These are phyloP conservation scores for Pseudachorutes palmiensis DNA, from an alignment of 1,140 invertebrate genomes.

Conservation along the genomic window DNA sequence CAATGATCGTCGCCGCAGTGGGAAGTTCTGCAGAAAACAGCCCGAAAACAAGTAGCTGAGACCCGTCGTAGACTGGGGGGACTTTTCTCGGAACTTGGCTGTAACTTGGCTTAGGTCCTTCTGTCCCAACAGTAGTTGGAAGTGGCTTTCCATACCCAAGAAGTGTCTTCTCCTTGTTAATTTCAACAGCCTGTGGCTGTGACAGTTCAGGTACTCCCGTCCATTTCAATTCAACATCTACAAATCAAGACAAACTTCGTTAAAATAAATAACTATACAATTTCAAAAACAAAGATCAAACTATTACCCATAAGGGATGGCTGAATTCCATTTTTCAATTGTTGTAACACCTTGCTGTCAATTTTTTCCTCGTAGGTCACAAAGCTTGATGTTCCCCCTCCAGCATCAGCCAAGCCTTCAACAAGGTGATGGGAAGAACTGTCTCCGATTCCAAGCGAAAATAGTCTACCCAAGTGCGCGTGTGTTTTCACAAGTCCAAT, in stretches of 20 bases:
- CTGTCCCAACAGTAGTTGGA: not conserved
- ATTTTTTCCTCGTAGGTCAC: conserved; percentile 41
- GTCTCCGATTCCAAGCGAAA: conserved; percentile 43
- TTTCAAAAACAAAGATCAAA: conserved; percentile 10
- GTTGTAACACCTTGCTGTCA: conserved; percentile 41
- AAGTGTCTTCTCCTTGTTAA: conserved; percentile 30
- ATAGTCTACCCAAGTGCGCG: conserved; percentile 40
- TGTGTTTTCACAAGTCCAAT: conserved; percentile 39
- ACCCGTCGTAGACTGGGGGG: conserved; percentile 35
- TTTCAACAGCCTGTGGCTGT: not conserved
- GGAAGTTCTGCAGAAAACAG: conserved; percentile 22
- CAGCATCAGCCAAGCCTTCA: conserved; percentile 42
- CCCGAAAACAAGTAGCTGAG: conserved; percentile 30
- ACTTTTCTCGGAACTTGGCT: conserved; percentile 26
- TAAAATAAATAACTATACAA: conserved; percentile 12
- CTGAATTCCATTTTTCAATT: conserved; percentile 43
- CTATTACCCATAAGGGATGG: conserved; percentile 40
- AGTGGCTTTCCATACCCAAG: conserved; percentile 30
- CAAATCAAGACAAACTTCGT: not conserved
- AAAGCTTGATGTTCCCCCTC: conserved; percentile 42
- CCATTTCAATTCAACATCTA: conserved; percentile 22
- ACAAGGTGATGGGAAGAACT: conserved; percentile 42
- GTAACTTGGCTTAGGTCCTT: not conserved
- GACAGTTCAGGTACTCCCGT: not conserved
- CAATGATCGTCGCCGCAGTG: conserved; percentile 21